Evolutionary conservation across 2,888 invertebrate species (phyloP).

Genomic region (Crepidodera aurea): DNA sequence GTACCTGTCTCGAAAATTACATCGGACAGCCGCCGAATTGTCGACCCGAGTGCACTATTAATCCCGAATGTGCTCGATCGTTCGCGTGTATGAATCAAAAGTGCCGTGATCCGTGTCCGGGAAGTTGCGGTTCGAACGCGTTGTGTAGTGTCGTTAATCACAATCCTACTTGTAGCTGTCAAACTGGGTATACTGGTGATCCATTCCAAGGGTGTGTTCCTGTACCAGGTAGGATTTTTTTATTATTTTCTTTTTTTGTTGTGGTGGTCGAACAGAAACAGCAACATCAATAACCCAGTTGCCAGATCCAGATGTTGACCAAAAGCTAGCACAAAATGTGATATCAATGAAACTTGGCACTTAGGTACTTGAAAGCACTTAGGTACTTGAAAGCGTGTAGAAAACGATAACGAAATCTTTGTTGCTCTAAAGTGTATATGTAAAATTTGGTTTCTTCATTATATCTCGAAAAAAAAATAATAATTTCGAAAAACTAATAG

Average conservation of each 20-base stretch:
- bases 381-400: too few relatives aligned
- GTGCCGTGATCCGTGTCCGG: slow-evolving; percentile 64
- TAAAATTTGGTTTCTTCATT: too few relatives aligned
- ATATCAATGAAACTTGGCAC: too few relatives aligned
- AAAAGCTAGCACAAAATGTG: too few relatives aligned
- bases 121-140: slow-evolving; percentile 65
- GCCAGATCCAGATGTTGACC: too few relatives aligned
- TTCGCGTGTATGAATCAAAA: slow-evolving; percentile 65
- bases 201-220: slow-evolving; percentile 72
- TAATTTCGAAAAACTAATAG: too few relatives aligned
- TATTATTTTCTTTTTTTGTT: slow-evolving; percentile 1
- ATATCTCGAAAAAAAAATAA: too few relatives aligned
- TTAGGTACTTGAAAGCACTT: too few relatives aligned
- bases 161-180: slow-evolving; percentile 75
- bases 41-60: slow-evolving; percentile 71
- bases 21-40: slow-evolving; percentile 72
- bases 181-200: slow-evolving; percentile 70
- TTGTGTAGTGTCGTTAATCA: slow-evolving; percentile 68
- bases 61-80: slow-evolving; percentile 68
- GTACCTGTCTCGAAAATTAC: slow-evolving; percentile 67
- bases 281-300: too few relatives aligned
- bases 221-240: slow-evolving; percentile 64
- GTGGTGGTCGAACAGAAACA: neutral
- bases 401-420: too few relatives aligned
- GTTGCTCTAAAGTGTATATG: too few relatives aligned